Percentiles rank a stretch among this genome's conserved stretches.
These are phyloP conservation scores for Hecatera dysodea DNA, from an alignment of 2,888 invertebrate species.

Conservation along the genomic window DNA sequence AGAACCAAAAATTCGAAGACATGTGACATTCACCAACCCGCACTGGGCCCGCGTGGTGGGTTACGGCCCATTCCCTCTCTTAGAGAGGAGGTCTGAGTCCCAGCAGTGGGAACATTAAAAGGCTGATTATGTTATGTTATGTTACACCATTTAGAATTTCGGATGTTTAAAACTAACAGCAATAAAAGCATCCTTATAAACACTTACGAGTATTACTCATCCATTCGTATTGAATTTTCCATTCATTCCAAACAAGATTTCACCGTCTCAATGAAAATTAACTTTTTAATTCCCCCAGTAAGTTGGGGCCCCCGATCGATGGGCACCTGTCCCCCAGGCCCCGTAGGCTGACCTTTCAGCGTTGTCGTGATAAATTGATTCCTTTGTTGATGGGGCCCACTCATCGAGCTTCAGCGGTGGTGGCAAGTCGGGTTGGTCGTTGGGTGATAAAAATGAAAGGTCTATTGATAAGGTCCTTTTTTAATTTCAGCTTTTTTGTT, in stretches of 20 bases:
- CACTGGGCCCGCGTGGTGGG: no score
- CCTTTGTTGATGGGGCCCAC: constrained; percentile 70
- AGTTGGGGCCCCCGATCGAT: constrained; percentile 59
- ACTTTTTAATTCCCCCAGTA: constrained; percentile 68
- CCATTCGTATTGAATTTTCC: not conserved
- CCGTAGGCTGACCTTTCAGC: constrained; percentile 73
- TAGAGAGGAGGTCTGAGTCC: no score
- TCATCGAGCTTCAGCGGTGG: constrained; percentile 38
- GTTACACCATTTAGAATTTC: no score
- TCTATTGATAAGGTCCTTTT: not conserved
- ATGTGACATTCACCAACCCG: no score
- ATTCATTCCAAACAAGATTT: constrained; percentile 19
- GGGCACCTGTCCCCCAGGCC: constrained; percentile 57
- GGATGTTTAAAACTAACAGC: no score
- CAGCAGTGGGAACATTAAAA: no score
- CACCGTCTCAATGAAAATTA: constrained; percentile 63
- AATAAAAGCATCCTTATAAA: no score
- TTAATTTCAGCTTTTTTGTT: not conserved
- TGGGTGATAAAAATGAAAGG: not conserved
- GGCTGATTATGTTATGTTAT: no score
- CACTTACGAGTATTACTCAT: no score
- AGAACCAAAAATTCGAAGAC: no score
- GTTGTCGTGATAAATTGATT: constrained; percentile 80
- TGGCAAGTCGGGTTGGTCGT: constrained; percentile 27
- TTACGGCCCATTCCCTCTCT: no score